Percentiles rank a stretch among this genome's conserved stretches.
phyloP scores from a whole-genome alignment of 2,888 invertebrate genomes.

The Eilema sororculum region DNA sequence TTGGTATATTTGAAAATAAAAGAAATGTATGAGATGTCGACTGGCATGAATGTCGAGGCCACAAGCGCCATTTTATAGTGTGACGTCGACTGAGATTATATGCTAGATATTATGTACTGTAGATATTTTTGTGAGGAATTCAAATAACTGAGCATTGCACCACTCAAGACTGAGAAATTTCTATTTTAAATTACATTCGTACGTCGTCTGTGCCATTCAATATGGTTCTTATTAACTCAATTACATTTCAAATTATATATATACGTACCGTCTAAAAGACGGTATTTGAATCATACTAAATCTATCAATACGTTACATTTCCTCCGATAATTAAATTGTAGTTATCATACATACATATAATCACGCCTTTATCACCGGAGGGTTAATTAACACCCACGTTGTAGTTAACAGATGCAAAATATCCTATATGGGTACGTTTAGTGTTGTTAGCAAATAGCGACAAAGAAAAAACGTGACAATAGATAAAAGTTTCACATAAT shows the following conservation, averaged over 20 bases:
- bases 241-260: neutral
- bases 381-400: no score
- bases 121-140: constrained; percentile 47
- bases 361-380: no score
- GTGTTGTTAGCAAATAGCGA: neutral
- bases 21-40: constrained; percentile 26
- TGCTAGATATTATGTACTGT: constrained; percentile 43
- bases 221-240: constrained; percentile 18
- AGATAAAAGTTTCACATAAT: constrained; percentile 22
- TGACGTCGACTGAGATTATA: constrained; percentile 46
- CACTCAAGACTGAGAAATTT: constrained; percentile 32
- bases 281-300: neutral
- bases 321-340: neutral
- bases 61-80: constrained; percentile 42
- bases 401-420: neutral
- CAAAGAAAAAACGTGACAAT: neutral
- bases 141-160: constrained; percentile 39
- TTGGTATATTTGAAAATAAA: constrained; percentile 27
- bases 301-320: neutral
- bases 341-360: no score
- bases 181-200: constrained; percentile 29
- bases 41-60: constrained; percentile 39
- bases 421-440: neutral
- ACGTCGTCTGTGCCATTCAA: constrained; percentile 12
- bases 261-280: neutral